phyloP scores from a whole-genome alignment of 2,888 invertebrate genomes.

The Polydrusus tereticollis region DNA sequence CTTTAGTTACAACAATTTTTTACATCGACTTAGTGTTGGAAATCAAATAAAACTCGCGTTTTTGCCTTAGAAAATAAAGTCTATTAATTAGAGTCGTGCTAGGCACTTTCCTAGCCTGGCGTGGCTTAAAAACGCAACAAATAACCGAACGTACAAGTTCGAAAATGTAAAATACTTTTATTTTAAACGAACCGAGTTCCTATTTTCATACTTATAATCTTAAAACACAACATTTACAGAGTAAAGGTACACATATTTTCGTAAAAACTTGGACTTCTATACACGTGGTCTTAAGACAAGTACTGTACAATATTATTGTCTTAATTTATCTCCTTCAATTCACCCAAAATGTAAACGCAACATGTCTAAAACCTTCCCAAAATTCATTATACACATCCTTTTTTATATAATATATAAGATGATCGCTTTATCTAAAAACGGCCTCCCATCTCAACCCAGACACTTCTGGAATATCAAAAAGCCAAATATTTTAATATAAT shows the following conservation, averaged over 20 bases:
- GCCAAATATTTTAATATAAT: constrained; percentile 10
- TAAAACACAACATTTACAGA: constrained; percentile 15
- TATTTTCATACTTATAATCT: not conserved
- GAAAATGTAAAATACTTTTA: not conserved
- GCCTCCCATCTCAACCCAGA: not conserved
- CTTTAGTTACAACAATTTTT: constrained; percentile 10
- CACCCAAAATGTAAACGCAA: constrained; percentile 43
- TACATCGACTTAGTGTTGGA: constrained; percentile 2
- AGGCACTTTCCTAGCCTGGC: no score
- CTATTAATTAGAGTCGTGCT: no score
- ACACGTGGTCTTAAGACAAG: constrained; percentile 30
- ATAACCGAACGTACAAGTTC: not conserved
- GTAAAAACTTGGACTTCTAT: constrained; percentile 35
- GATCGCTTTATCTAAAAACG: not conserved
- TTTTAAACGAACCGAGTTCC: not conserved
- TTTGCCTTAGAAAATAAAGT: not conserved
- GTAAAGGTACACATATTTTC: constrained; percentile 1
- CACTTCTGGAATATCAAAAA: constrained; percentile 13
- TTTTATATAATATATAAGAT: not conserved
- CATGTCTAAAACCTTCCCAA: constrained; percentile 26
- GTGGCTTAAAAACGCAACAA: no score
- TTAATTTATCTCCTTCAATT: constrained; percentile 26
- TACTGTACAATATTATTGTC: constrained; percentile 45
- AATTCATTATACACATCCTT: constrained; percentile 1
- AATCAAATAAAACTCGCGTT: not conserved